Evolutionary conservation across 1,140 invertebrate genomes (phyloP).

Genomic region (Calliphora vicina): DNA sequence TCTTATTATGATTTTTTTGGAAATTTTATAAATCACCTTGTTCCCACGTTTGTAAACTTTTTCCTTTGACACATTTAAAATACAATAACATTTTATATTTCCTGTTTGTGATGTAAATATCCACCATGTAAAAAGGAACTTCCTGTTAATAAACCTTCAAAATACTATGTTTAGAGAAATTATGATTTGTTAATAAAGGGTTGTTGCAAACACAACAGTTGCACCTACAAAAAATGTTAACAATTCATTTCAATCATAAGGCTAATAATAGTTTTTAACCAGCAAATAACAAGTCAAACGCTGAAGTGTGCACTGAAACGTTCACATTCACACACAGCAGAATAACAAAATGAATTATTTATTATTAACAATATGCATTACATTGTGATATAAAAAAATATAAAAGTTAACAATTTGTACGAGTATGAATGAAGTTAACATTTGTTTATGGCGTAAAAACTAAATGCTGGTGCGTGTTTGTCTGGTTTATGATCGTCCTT

Average conservation of each 20-base stretch:
- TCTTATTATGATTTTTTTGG: too few relatives aligned
- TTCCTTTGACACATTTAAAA: not conserved
- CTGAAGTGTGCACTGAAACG: not conserved
- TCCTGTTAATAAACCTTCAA: not conserved
- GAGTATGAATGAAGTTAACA: conserved; percentile 12
- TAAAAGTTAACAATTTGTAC: conserved; percentile 25
- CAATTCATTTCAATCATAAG: not conserved
- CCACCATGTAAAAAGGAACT: not conserved
- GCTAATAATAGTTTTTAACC: conserved; percentile 28
- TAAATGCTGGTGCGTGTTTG: conserved; percentile 25
- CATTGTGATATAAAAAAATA: not conserved
- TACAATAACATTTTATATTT: not conserved
- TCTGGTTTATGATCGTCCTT: not conserved
- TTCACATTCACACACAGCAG: not conserved
- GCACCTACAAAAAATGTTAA: not conserved
- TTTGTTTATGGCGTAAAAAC: not conserved
- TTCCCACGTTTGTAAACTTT: not conserved
- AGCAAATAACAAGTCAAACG: conserved; percentile 7
- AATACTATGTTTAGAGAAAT: not conserved
- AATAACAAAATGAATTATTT: not conserved
- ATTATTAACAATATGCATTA: not conserved
- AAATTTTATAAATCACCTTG: too few relatives aligned
- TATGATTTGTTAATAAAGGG: not conserved
- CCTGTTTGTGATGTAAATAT: not conserved
- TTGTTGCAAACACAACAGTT: not conserved